Evolutionary conservation across 2,888 invertebrate species (phyloP), one percentile per base, ranked within the genome.

Genomic region (Agrochola circellaris): DNA sequence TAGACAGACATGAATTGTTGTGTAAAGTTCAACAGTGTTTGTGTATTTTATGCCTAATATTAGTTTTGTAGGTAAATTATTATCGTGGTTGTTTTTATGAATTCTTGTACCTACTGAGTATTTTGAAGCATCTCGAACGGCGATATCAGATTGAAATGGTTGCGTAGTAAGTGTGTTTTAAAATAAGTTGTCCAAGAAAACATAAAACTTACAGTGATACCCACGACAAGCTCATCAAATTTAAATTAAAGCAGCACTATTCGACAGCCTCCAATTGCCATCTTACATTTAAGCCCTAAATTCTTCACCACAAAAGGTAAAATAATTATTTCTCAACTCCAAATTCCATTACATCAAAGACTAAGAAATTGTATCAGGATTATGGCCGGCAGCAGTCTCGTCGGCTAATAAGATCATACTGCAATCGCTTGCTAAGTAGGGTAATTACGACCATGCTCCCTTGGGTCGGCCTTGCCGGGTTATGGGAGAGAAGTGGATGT

Each of bases 361-460:
- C 84, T 80, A 75, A 72, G 81, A 75, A 80, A 83, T 84, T 65
- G 58, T 74, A 84, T 81, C 68, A 80, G 62, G 74, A 58, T 75
- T 82, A 74, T 75, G 68, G 68, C 60, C 61, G 54, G 56, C 80
- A 69, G 75, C 72, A 75, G 61, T 72, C 81, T 72, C 61, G 68
- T 8, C 67, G 45, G 75, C 71, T 84, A 82, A 82, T 82, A 84
- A 84, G 82, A 82, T 81, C 81, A 82, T 75, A 62, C 75, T 82
- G 81, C 82, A 80, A 82, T 82, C 69, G 75, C 84, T 81, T 84
- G 84, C 81, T 82, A 82, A 82, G 84, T 84, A 84, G 64, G 75
- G 81, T 75, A 82, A 82, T 82, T 84, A 82, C 64, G 71, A 75
- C 64, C 48, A 72, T 38, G 61, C 56, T 79, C 84, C 75, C 84